Evolutionary conservation across 2,888 invertebrate species (phyloP).

Genomic region (Helleia helle): DNA sequence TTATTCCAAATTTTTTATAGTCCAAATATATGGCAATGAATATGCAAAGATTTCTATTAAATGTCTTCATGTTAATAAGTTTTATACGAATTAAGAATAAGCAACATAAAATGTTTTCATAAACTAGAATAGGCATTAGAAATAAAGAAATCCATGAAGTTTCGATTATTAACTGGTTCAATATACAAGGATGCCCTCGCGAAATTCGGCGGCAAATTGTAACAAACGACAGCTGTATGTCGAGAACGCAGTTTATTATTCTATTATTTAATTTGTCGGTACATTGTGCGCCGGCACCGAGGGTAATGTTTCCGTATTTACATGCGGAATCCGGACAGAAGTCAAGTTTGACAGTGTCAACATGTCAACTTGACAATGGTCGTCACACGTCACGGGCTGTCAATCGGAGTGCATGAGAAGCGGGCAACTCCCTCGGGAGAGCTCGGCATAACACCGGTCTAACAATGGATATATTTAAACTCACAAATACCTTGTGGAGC

Average conservation of each 20-base stretch:
- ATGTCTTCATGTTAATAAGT: too few species aligned
- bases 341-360: slow-evolving; percentile 71
- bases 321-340: slow-evolving; percentile 67
- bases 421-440: slow-evolving; percentile 32
- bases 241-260: slow-evolving; percentile 44
- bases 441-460: slow-evolving; percentile 29
- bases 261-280: slow-evolving; percentile 71
- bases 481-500: slow-evolving; percentile 42
- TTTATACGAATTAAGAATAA: too few species aligned
- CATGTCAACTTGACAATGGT: slow-evolving; percentile 66
- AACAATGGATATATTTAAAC: slow-evolving; percentile 39
- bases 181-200: slow-evolving; percentile 1
- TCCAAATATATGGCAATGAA: background rate
- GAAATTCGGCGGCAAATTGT: slow-evolving; percentile 4
- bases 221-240: slow-evolving; percentile 42
- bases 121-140: too few species aligned
- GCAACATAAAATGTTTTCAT: too few species aligned
- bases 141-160: too few species aligned
- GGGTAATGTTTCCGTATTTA: slow-evolving; percentile 68
- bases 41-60: background rate
- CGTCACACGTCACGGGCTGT: slow-evolving; percentile 66
- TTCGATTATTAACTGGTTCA: too few species aligned
- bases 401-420: slow-evolving; percentile 63
- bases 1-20: slow-evolving; percentile 1
- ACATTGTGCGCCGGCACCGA: slow-evolving; percentile 46